phyloP scores from a whole-genome alignment of 2,113 vertebrate genomes.

The Tricholaema leucomelas region DNA sequence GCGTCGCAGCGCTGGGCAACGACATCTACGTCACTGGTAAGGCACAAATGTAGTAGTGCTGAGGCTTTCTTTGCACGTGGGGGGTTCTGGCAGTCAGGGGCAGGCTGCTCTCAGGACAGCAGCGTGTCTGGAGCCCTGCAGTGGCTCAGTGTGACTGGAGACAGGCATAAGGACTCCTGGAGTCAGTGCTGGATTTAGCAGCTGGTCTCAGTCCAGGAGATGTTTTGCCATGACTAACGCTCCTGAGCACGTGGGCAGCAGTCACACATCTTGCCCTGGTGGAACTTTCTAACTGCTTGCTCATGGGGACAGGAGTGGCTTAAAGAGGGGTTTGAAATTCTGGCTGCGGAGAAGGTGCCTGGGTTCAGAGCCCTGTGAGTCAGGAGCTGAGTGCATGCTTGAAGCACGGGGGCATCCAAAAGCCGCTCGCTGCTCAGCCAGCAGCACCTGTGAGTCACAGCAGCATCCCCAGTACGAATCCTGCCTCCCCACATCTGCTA shows the following conservation, averaged over 20 bases:
- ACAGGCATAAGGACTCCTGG: background rate
- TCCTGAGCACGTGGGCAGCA: background rate
- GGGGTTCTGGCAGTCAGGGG: rapidly evolving
- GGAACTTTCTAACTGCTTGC: background rate
- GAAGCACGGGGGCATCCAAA: background rate
- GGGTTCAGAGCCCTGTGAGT: background rate
- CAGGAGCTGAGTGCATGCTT: background rate
- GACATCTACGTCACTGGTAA: conserved; percentile 97
- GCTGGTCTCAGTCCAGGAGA: background rate
- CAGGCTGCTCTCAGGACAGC: background rate
- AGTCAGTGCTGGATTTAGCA: conserved; percentile 21
- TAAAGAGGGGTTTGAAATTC: background rate
- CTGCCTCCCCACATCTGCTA: background rate
- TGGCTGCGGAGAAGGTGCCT: background rate
- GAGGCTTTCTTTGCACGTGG: background rate
- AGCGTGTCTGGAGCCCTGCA: background rate
- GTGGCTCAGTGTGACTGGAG: rapidly evolving
- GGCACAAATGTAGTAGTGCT: background rate
- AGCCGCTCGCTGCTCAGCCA: background rate
- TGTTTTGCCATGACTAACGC: conserved; percentile 25
- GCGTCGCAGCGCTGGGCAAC: conserved; percentile 90
- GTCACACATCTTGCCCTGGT: background rate
- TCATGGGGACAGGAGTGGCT: background rate
- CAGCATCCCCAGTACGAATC: background rate
- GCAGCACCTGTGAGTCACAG: background rate